A percentile compares a stretch with the other conserved stretches of the same genome.
These are phyloP conservation scores for Oenanthe oenanthe DNA, from an alignment of 2,113 vertebrate species.

Conservation along the genomic window DNA sequence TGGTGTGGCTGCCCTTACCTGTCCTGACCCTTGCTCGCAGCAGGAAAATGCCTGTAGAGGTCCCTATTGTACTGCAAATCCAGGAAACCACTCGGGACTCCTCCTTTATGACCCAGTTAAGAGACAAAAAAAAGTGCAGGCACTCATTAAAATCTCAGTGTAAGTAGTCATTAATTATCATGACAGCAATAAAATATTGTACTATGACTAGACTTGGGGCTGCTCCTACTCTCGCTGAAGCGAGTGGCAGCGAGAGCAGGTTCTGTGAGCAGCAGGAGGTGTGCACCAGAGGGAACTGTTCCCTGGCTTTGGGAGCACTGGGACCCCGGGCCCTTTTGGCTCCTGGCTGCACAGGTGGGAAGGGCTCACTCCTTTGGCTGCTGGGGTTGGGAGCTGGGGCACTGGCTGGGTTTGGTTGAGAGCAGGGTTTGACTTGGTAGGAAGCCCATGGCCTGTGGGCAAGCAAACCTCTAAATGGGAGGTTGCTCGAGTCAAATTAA, in stretches of 20 bases:
- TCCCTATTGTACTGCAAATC: constrained; percentile 33
- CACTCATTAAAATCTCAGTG: background rate
- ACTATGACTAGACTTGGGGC: background rate
- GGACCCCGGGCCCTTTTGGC: background rate
- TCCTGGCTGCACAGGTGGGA: background rate
- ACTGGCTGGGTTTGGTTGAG: background rate
- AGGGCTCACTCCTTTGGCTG: background rate
- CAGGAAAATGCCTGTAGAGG: background rate
- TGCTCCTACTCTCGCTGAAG: constrained; percentile 30
- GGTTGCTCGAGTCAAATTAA: background rate
- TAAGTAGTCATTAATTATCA: constrained; percentile 9
- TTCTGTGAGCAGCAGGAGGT: background rate
- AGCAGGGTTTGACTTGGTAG: background rate
- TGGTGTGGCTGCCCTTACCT: fast-evolving
- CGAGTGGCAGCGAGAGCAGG: background rate
- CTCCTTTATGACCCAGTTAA: background rate
- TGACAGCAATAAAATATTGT: constrained; percentile 11
- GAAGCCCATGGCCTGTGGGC: background rate
- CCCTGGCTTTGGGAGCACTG: background rate
- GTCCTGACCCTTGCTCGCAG: background rate
- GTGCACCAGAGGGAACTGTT: background rate
- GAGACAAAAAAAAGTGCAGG: background rate
- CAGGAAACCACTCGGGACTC: background rate
- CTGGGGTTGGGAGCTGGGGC: background rate
- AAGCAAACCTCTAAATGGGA: background rate